phyloP scores from a whole-genome alignment of 2,888 invertebrate genomes.

The Dioctria rufipes region DNA sequence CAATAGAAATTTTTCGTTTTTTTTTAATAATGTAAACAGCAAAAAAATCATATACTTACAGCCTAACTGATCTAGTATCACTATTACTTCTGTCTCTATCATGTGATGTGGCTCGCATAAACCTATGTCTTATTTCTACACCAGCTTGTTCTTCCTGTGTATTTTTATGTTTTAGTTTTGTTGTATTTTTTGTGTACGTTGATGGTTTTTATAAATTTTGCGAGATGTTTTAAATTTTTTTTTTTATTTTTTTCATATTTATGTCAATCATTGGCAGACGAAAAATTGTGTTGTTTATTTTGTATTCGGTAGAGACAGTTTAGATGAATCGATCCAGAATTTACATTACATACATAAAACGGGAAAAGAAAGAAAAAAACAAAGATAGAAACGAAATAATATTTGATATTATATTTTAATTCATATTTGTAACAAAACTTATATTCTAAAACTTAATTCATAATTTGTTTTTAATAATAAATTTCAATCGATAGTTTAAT shows the following conservation, averaged over 20 bases:
- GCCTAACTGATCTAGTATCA: conserved; percentile 66
- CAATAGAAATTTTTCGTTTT: conserved; percentile 16
- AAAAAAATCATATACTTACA: conserved; percentile 63
- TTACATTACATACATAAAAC: conserved; percentile 56
- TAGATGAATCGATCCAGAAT: conserved; percentile 57
- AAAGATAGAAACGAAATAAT: conserved; percentile 50
- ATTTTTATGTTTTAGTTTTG: conserved; percentile 21
- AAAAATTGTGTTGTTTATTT: conserved; percentile 24
- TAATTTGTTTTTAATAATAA: conserved; percentile 37
- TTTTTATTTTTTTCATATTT: conserved; percentile 47
- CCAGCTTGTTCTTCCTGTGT: conserved; percentile 75
- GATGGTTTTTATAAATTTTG: conserved; percentile 47
- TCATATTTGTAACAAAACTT: conserved; percentile 26
- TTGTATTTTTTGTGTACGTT: no score
- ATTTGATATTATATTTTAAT: conserved; percentile 34
- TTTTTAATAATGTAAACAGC: conserved; percentile 36
- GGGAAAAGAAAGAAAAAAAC: conserved; percentile 55
- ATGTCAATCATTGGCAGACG: conserved; percentile 33
- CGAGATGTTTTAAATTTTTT: conserved; percentile 56
- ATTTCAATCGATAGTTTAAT: no score
- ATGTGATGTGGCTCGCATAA: conserved; percentile 64
- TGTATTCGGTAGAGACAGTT: conserved; percentile 55
- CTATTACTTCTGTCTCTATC: conserved; percentile 66
- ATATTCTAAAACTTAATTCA: conserved; percentile 15
- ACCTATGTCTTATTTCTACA: conserved; percentile 71